A percentile compares a stretch with the other conserved stretches of the same genome.
These are phyloP conservation scores for Gerris buenoi DNA, from an alignment of 1,140 invertebrate genomes.

Conservation along the genomic window DNA sequence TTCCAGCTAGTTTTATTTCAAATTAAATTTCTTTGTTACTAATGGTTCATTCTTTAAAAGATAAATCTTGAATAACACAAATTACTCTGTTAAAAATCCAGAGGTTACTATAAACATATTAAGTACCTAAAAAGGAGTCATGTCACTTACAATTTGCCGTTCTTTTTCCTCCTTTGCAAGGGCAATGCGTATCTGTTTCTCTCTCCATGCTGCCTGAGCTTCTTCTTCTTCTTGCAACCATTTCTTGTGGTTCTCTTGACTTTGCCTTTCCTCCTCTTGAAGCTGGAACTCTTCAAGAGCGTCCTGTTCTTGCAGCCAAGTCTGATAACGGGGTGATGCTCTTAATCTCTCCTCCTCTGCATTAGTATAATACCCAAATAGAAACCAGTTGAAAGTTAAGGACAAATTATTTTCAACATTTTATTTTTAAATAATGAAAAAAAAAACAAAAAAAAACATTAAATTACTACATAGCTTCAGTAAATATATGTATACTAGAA, in stretches of 20 bases:
- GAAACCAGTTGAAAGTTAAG: neutral
- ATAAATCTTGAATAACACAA: no score
- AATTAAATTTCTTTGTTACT: no score
- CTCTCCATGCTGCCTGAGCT: neutral
- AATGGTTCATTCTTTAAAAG: no score
- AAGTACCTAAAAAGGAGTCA: no score
- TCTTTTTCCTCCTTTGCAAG: slow-evolving; percentile 5
- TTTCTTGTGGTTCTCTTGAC: slow-evolving; percentile 1
- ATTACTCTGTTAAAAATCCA: no score
- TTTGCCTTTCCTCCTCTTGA: slow-evolving; percentile 8
- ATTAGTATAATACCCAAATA: slow-evolving; percentile 12
- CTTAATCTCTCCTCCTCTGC: slow-evolving; percentile 23
- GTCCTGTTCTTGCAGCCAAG: slow-evolving; percentile 31
- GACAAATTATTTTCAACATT: slow-evolving; percentile 1
- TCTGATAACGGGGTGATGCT: slow-evolving; percentile 31
- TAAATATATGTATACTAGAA: no score
- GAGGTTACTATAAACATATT: no score
- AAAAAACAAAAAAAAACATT: no score
- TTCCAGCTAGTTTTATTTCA: no score
- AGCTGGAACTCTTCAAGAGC: slow-evolving; percentile 24
- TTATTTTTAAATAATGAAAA: no score
- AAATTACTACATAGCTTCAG: no score
- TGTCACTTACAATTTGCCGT: slow-evolving; percentile 3
- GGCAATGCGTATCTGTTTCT: neutral
- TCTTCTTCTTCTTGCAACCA: slow-evolving; percentile 5